phyloP scores from a whole-genome alignment of 2,797 vertebrate genomes.

The Megaceryle alcyon region DNA sequence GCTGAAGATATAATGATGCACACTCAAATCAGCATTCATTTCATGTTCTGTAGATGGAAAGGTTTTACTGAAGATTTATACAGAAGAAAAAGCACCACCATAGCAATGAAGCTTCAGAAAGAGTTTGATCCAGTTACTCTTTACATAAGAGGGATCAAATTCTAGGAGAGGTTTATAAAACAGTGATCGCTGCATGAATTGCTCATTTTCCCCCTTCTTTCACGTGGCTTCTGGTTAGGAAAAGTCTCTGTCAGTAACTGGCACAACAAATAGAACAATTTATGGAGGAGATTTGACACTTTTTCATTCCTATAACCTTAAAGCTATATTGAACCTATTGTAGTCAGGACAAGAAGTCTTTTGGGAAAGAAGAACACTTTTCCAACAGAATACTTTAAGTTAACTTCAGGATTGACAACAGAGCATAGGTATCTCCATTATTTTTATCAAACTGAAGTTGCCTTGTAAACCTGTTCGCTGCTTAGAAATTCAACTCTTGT shows the following conservation, averaged over 20 bases:
- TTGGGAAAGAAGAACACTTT: background rate
- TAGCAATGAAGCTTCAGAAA: conserved; percentile 25
- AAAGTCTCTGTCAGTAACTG: background rate
- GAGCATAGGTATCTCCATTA: background rate
- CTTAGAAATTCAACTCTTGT: background rate
- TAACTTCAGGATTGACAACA: background rate
- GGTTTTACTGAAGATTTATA: conserved; percentile 41
- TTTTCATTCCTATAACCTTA: background rate
- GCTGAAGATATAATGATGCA: background rate
- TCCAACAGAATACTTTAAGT: background rate
- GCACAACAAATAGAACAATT: background rate
- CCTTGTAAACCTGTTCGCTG: background rate
- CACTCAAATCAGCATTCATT: conserved; percentile 2
- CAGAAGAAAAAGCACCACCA: background rate
- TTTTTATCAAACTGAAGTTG: background rate
- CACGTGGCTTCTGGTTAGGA: background rate
- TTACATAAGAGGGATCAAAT: conserved; percentile 25
- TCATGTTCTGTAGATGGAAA: background rate
- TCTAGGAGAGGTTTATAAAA: background rate
- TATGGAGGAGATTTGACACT: background rate
- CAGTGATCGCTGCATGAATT: background rate
- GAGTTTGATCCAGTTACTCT: conserved; percentile 5
- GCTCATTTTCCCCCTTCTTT: background rate
- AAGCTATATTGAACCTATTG: background rate
- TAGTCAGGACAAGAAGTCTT: background rate